Conservation (phyloP, 2,797 vertebrate species). For the Phoebastria nigripes region DNA sequence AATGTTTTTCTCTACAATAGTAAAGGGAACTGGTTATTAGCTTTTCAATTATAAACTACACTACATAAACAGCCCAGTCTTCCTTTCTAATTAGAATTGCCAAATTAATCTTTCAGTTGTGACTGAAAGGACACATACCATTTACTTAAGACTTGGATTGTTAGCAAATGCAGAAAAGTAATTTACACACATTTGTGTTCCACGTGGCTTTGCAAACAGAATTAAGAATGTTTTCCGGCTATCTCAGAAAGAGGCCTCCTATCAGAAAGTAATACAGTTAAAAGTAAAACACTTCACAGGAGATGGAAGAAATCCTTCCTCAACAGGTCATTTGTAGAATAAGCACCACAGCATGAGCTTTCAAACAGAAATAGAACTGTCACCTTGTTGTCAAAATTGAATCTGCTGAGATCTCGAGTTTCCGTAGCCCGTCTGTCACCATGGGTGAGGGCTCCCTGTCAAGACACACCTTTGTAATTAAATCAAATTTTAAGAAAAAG, state of each 20-base stretch:
- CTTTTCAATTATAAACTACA: neutral
- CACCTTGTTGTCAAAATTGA: conserved; percentile 99
- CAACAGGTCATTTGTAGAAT: neutral
- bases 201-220: neutral
- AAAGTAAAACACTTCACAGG: neutral
- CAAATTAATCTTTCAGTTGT: neutral
- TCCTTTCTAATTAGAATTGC: neutral
- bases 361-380: neutral
- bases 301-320: neutral
- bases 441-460: conserved; percentile 94
- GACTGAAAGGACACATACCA: neutral
- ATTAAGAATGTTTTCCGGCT: neutral
- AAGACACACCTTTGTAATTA: conserved; percentile 9
- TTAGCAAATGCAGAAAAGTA: neutral
- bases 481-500: neutral
- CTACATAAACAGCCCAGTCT: neutral
- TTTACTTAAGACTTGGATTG: neutral
- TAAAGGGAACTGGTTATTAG: neutral
- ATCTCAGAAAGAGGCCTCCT: neutral
- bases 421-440: conserved; percentile 97
- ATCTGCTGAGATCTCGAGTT: conserved; percentile 95
- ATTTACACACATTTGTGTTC: neutral
- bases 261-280: neutral
- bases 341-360: neutral
- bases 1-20: neutral